phyloP scores from a whole-genome alignment of 2,113 vertebrate genomes.

The Glareola pratincola region DNA sequence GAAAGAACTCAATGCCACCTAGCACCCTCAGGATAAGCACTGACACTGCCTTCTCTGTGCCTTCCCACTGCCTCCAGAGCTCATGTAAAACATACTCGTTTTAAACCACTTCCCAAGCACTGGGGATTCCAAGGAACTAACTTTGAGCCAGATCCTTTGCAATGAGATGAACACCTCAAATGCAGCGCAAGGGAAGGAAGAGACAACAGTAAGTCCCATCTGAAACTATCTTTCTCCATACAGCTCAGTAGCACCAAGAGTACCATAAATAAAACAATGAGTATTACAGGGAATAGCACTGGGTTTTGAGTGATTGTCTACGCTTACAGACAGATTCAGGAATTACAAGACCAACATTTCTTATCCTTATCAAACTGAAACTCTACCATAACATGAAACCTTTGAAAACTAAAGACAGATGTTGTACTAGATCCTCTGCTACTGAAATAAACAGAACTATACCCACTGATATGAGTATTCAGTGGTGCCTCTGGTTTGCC shows the following conservation, averaged over 20 bases:
- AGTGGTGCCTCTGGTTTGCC: neutral
- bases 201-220: neutral
- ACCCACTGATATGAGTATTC: neutral
- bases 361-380: neutral
- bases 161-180: neutral
- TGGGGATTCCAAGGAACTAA: too few species aligned
- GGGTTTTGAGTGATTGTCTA: neutral
- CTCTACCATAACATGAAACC: neutral
- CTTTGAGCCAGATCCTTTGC: neutral
- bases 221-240: neutral
- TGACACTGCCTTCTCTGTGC: neutral
- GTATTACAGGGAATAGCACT: neutral
- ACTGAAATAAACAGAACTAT: neutral
- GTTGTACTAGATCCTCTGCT: neutral
- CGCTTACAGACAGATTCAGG: neutral
- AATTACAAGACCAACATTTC: neutral
- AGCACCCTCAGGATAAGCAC: neutral
- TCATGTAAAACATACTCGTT: neutral
- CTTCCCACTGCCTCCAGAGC: too few species aligned
- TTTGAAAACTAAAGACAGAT: neutral
- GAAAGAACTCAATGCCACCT: neutral
- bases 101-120: neutral
- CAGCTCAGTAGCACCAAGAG: neutral
- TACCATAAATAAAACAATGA: neutral
- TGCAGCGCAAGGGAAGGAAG: neutral